These are phyloP conservation scores for Pantherophis guttatus DNA, from an alignment of 2,113 vertebrate species.

Conservation along the genomic window DNA sequence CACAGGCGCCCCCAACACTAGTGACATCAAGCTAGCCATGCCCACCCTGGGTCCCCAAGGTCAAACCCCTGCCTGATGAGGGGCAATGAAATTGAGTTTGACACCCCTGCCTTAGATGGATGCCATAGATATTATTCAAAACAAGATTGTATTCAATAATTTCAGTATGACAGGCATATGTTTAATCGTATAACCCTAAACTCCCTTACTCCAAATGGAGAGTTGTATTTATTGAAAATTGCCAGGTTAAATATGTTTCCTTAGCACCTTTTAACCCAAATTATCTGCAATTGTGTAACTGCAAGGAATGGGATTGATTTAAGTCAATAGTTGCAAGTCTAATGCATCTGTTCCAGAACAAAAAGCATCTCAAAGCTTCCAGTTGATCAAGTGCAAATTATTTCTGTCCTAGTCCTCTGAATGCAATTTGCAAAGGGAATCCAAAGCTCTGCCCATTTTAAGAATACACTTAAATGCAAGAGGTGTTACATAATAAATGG, in stretches of 20 bases:
- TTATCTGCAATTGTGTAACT: constrained; percentile 1
- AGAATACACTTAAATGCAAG: constrained; percentile 37
- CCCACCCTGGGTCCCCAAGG: too few species aligned
- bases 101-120: background rate
- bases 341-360: background rate
- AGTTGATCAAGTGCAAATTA: constrained; percentile 41
- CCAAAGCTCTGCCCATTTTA: constrained; percentile 63
- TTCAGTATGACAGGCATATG: background rate
- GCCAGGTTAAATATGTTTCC: background rate
- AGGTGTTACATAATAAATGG: constrained; percentile 18
- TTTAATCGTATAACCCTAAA: background rate
- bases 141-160: background rate
- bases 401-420: constrained; percentile 26
- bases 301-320: background rate
- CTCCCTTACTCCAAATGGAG: background rate
- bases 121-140: constrained; percentile 12
- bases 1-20: too few species aligned
- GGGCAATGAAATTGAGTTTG: too few species aligned
- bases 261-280: constrained; percentile 14
- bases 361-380: background rate
- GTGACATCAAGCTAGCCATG: too few species aligned
- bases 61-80: too few species aligned
- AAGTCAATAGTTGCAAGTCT: background rate
- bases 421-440: background rate
- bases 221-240: constrained; percentile 1